phyloP scores from a whole-genome alignment of 2,113 vertebrate species.

The Oncorhynchus kisutch region DNA sequence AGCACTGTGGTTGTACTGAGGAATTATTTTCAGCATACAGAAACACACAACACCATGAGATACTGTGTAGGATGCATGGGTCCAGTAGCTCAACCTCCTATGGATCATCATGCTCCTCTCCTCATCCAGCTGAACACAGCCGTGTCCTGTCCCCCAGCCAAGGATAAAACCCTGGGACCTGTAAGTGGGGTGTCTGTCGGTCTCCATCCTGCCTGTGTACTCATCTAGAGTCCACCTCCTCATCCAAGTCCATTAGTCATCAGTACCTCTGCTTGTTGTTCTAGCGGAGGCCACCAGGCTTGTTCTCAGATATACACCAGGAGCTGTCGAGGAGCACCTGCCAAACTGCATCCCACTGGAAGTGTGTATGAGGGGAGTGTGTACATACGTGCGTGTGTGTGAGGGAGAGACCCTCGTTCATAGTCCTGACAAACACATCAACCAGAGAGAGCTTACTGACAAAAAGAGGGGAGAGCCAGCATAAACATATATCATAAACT shows the following conservation, averaged over 20 bases:
- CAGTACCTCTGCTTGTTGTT: slow-evolving; percentile 4
- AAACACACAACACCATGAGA: background rate
- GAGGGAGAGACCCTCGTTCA: too few relatives aligned
- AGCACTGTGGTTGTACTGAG: background rate
- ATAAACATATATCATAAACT: background rate
- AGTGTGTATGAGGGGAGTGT: slow-evolving; percentile 11
- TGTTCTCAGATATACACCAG: background rate
- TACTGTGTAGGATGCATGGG: background rate
- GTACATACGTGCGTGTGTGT: too few relatives aligned
- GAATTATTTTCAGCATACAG: background rate
- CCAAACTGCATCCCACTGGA: slow-evolving; percentile 15
- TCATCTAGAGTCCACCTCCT: background rate
- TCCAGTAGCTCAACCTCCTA: background rate
- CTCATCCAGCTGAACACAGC: background rate
- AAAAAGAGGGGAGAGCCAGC: background rate
- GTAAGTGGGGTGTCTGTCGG: background rate
- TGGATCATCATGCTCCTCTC: background rate
- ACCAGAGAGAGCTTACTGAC: background rate
- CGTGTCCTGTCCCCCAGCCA: background rate
- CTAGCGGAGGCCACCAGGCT: background rate
- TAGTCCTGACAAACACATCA: too few relatives aligned
- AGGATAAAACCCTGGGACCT: background rate
- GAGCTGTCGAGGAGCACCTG: background rate
- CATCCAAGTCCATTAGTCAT: slow-evolving; percentile 9
- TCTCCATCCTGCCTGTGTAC: background rate